Evolutionary conservation across 2,888 invertebrate species (phyloP).

Genomic region (Plebejus melissa): DNA sequence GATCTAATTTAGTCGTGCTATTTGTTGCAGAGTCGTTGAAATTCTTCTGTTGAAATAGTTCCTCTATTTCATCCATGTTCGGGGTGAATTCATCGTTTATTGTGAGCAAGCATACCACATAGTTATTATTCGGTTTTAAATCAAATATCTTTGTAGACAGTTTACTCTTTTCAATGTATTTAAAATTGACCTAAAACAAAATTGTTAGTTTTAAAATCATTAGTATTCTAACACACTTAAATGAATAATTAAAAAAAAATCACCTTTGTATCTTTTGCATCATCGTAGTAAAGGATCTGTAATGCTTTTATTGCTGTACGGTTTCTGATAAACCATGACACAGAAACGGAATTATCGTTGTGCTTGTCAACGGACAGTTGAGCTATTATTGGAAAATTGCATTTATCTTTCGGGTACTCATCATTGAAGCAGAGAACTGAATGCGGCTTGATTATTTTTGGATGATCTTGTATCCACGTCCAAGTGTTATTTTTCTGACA

Average conservation of each 20-base stretch:
- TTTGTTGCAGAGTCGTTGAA: slow-evolving; percentile 50
- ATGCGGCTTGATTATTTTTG: slow-evolving; percentile 68
- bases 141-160: slow-evolving; percentile 61
- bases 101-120: slow-evolving; percentile 63
- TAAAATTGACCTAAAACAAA: slow-evolving; percentile 53
- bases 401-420: slow-evolving; percentile 68
- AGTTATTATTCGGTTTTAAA: slow-evolving; percentile 58
- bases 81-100: slow-evolving; percentile 57
- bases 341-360: slow-evolving; percentile 89
- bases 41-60: slow-evolving; percentile 46
- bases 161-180: slow-evolving; percentile 59
- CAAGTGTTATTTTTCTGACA: slow-evolving; percentile 95
- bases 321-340: slow-evolving; percentile 94
- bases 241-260: neutral
- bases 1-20: slow-evolving; percentile 53
- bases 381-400: slow-evolving; percentile 85
- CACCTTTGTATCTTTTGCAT: slow-evolving; percentile 38
- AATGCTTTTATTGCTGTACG: slow-evolving; percentile 90
- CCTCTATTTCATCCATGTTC: slow-evolving; percentile 44
- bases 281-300: slow-evolving; percentile 88
- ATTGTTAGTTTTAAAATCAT: neutral
- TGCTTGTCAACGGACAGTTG: slow-evolving; percentile 92
- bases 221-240: neutral
- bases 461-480: slow-evolving; percentile 95
- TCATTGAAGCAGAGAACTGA: slow-evolving; percentile 60